Base-by-base conservation (phyloP, 2,797 vertebrate genomes). In the Acipenser oxyrinchus region DNA sequence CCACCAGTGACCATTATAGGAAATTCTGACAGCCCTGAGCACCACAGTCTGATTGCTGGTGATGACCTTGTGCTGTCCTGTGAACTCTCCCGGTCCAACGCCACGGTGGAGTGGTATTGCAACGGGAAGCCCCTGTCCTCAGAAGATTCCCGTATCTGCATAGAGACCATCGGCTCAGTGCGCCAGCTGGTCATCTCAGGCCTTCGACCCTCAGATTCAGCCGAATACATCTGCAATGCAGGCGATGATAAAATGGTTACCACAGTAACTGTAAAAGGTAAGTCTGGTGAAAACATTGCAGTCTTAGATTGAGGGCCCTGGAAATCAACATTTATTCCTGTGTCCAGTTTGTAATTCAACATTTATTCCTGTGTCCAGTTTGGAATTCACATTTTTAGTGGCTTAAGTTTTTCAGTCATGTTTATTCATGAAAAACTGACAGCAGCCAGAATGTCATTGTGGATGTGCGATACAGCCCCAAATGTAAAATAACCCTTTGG, bases 211-310 rank as follows among this genome's bases (percentile, higher is more conserved):
- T 76, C 84, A 11, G 94, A 99, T 37, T 83, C 92, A 0, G 97
- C 96, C 76, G 88, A 94, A 68, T 99, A 98, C 77, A 84, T 94
- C 66, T 97, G 95, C 0, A 93, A 98, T 72, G 88, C 92, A 0
- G 77, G 77, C 0, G 86, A 94, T 49, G 97, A 98, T 90, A 95
- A 90, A 83, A 78, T 97, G 60, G 72, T 90, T 81, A 95, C 94
- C 75, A 78, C 88, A 0, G 83, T 98, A 74, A 88, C 83, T 0
- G 90, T 98, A 67, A 90, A 95, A 91, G 94, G 97, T 95, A 86
- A 78, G 79, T 49, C 13, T 37, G 37, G 37, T 37, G 37, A 37
- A 37, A 37, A 37, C 37, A 37, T 37, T 37, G 37, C 37, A 37
- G 37, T 37, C 37, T 37, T 37, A 37, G 37, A 4, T 37, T 37